A percentile compares a stretch with the other conserved stretches of the same genome.
Conservation (phyloP, 2,888 invertebrate genomes). For the Quadriops clusia region DNA sequence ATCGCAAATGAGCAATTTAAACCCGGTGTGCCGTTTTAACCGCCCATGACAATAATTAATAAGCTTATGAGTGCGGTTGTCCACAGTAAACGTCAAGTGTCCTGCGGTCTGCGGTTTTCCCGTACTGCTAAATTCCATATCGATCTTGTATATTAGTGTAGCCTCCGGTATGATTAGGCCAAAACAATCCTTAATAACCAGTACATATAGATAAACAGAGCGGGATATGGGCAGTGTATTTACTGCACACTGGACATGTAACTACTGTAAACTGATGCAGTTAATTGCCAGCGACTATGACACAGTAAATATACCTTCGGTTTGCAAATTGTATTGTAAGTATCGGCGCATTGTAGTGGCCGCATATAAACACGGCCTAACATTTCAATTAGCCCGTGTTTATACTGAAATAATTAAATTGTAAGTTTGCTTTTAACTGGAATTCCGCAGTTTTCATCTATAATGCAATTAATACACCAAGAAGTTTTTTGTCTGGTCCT, state of each 20-base stretch:
- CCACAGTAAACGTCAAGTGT: conserved; percentile 14
- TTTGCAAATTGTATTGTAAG: conserved; percentile 28
- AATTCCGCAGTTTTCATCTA: too few relatives aligned
- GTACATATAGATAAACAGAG: conserved; percentile 12
- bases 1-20: too few relatives aligned
- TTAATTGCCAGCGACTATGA: conserved; percentile 31
- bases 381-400: conserved; percentile 19
- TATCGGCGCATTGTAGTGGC: conserved; percentile 23
- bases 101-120: conserved; percentile 13
- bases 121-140: conserved; percentile 10
- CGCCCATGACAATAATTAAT: too few relatives aligned
- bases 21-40: too few relatives aligned
- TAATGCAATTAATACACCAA: too few relatives aligned
- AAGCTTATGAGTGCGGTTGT: conserved; percentile 11
- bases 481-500: too few relatives aligned
- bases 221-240: conserved; percentile 12
- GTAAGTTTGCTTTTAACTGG: conserved; percentile 17
- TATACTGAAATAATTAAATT: conserved; percentile 21
- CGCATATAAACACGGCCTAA: conserved; percentile 14
- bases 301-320: conserved; percentile 31
- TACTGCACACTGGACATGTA: conserved; percentile 20
- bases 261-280: conserved; percentile 31
- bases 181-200: conserved; percentile 13
- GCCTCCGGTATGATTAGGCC: conserved; percentile 7
- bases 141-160: too few relatives aligned